phyloP scores from a whole-genome alignment of 2,797 vertebrate species.

The Potorous gilbertii region DNA sequence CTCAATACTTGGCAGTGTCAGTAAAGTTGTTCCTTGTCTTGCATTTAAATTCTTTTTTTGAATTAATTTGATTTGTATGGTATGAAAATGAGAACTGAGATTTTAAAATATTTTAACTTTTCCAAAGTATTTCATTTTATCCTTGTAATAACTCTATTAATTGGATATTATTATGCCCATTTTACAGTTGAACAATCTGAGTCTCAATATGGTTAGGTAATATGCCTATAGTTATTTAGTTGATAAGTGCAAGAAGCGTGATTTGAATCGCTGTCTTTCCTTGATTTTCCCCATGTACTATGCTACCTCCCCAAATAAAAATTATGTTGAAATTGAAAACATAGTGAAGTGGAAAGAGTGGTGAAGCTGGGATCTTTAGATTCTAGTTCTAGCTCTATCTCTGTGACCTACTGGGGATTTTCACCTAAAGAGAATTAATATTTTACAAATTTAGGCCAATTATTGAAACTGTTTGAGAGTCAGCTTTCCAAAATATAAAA shows the following conservation, averaged over 20 bases:
- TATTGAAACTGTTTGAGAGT: neutral
- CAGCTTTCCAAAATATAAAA: neutral
- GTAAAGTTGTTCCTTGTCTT: neutral
- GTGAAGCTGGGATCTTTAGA: neutral
- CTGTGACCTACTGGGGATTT: neutral
- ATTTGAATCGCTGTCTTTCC: neutral
- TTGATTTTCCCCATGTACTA: neutral
- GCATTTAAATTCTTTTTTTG: constrained; percentile 22
- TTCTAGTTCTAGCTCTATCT: neutral
- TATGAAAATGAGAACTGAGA: neutral
- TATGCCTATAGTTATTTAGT: neutral
- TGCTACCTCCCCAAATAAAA: neutral
- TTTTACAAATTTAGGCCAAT: neutral
- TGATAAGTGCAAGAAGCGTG: neutral
- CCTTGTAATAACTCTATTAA: neutral
- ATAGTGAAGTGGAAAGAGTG: neutral
- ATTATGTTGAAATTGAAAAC: neutral
- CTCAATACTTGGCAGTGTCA: neutral
- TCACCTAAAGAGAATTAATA: neutral
- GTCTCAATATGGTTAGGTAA: neutral
- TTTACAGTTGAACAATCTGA: neutral
- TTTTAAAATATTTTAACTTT: neutral
- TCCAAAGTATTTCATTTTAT: neutral
- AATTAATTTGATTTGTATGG: neutral
- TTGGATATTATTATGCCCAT: neutral